These are phyloP conservation scores for Linyphia triangularis DNA, from an alignment of 2,888 invertebrate genomes.

Conservation along the genomic window DNA sequence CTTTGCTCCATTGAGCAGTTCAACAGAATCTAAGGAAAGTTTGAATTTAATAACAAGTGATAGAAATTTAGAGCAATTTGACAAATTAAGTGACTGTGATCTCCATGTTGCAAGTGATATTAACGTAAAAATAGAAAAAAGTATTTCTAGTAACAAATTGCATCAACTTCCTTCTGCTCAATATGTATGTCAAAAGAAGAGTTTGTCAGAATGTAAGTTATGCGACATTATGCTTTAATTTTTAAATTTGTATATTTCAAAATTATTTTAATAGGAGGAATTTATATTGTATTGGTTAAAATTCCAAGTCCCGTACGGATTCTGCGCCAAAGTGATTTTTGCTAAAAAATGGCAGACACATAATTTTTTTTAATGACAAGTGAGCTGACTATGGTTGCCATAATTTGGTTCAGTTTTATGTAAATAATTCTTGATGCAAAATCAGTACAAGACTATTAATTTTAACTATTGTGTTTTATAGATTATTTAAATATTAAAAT, in stretches of 20 bases:
- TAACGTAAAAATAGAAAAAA: background rate
- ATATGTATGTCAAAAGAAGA: background rate
- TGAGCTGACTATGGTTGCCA: no score
- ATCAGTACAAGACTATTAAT: no score
- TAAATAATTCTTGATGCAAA: no score
- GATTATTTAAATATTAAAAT: no score
- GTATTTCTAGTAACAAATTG: background rate
- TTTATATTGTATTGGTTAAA: no score
- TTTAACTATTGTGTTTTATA: no score
- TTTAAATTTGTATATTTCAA: background rate
- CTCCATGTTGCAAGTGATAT: background rate
- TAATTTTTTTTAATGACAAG: no score
- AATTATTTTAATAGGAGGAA: no score
- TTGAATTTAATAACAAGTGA: background rate
- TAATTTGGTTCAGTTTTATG: no score
- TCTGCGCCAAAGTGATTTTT: no score
- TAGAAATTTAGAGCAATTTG: background rate
- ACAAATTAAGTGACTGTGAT: background rate
- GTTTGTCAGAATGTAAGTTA: constrained; percentile 39
- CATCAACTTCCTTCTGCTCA: constrained; percentile 2
- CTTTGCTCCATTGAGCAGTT: background rate
- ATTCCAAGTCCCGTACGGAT: no score
- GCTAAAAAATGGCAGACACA: no score
- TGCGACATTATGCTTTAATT: background rate
- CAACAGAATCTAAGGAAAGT: background rate